These are phyloP conservation scores for Manduca sexta DNA, from an alignment of 1,140 invertebrate species.

Conservation along the genomic window DNA sequence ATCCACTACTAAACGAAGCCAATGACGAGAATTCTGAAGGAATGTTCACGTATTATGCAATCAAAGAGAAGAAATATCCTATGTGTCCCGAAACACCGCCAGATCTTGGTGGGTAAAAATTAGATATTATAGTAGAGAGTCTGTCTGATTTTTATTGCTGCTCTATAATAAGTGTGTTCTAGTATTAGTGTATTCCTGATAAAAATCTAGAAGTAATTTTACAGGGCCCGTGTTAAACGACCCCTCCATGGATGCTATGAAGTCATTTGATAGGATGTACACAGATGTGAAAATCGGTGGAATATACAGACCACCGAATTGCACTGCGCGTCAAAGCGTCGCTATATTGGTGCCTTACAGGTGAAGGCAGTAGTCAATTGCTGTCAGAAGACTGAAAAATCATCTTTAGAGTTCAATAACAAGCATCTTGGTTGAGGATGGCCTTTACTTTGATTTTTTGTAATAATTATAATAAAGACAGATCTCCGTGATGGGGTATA, in stretches of 20 bases:
- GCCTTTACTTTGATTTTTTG: no score
- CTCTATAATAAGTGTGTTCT: no score
- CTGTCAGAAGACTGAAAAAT: background rate
- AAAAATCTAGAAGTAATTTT: background rate
- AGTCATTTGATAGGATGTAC: conserved; percentile 16
- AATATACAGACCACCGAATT: conserved; percentile 79
- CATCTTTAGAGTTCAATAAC: background rate
- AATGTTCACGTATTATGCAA: background rate
- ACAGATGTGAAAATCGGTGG: conserved; percentile 75
- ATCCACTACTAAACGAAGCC: no score
- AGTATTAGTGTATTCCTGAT: no score
- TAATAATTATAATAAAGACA: no score
- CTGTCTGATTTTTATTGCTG: background rate
- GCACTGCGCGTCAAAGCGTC: conserved; percentile 80
- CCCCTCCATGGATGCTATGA: background rate
- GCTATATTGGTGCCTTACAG: conserved; percentile 88
- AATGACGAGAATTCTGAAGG: background rate
- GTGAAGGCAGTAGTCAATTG: conserved; percentile 7
- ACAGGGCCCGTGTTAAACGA: conserved; percentile 4
- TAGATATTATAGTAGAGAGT: no score
- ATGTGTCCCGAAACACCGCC: background rate
- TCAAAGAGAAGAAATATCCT: background rate
- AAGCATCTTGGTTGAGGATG: background rate
- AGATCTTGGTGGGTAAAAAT: background rate
- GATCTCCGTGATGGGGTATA: no score